Conservation (phyloP, 2,888 invertebrate species). For the Cabera pusaria region DNA sequence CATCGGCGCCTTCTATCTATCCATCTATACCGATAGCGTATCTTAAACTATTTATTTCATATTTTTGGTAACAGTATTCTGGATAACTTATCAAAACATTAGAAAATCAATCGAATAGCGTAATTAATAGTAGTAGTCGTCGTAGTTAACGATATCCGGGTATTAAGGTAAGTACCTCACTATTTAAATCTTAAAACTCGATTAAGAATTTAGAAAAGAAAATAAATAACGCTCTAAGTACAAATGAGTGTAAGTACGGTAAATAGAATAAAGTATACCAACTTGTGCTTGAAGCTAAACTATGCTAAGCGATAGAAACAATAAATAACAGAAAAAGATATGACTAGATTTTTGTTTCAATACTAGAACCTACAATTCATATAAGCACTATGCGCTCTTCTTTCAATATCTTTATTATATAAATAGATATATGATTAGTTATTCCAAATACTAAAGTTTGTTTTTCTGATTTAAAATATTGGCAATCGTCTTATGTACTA, state of each 20-base stretch:
- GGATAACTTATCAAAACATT: slow-evolving; percentile 77
- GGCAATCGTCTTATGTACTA: slow-evolving; percentile 76
- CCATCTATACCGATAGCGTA: slow-evolving; percentile 40
- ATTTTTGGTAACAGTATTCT: slow-evolving; percentile 67
- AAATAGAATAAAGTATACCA: slow-evolving; percentile 48
- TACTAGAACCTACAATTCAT: slow-evolving; percentile 78
- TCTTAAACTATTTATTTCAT: slow-evolving; percentile 33
- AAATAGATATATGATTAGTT: slow-evolving; percentile 82
- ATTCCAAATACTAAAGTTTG: slow-evolving; percentile 74
- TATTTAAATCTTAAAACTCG: slow-evolving; percentile 24
- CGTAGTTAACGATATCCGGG: slow-evolving; percentile 12
- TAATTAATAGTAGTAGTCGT: slow-evolving; percentile 20
- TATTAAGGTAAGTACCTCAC: slow-evolving; percentile 16
- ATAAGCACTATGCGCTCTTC: slow-evolving; percentile 83
- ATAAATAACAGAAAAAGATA: slow-evolving; percentile 76
- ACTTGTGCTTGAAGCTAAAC: slow-evolving; percentile 81
- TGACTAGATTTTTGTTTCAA: slow-evolving; percentile 80
- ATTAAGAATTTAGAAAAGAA: slow-evolving; percentile 35
- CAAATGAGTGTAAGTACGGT: slow-evolving; percentile 41
- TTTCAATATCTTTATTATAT: slow-evolving; percentile 78
- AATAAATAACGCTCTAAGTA: slow-evolving; percentile 35
- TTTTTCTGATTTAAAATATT: slow-evolving; percentile 78
- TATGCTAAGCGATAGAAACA: slow-evolving; percentile 81
- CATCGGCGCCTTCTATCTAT: too few relatives aligned
- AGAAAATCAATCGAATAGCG: slow-evolving; percentile 33